Conservation (phyloP, 2,113 vertebrate species). For the Noctilio leporinus region DNA sequence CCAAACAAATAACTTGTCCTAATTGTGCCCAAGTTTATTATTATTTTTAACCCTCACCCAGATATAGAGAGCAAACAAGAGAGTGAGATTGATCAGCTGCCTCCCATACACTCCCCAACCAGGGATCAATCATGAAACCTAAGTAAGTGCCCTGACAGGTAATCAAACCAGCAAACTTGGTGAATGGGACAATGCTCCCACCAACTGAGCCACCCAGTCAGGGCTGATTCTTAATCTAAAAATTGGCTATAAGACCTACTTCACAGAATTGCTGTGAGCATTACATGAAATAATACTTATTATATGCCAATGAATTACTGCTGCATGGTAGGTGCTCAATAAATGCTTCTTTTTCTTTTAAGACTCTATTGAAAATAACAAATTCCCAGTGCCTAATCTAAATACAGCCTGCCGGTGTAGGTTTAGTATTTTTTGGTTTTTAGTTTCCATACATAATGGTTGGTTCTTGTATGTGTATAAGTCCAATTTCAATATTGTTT, state of each 20-base stretch:
- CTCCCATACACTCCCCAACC: too few species aligned
- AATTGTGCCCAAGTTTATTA: neutral
- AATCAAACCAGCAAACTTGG: too few species aligned
- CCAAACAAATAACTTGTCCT: neutral
- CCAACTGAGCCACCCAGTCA: too few species aligned
- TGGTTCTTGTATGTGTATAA: neutral
- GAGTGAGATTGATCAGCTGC: too few species aligned
- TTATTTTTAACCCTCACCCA: too few species aligned
- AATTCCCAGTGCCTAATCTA: neutral
- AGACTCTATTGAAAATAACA: neutral
- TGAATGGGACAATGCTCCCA: too few species aligned
- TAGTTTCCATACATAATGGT: neutral
- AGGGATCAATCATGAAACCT: too few species aligned
- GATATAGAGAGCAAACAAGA: too few species aligned
- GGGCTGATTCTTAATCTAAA: neutral
- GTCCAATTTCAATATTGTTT: neutral
- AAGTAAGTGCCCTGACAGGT: too few species aligned
- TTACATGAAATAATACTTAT: neutral
- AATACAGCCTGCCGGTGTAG: neutral
- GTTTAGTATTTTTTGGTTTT: neutral
- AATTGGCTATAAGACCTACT: neutral
- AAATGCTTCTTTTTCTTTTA: neutral
- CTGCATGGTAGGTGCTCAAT: neutral
- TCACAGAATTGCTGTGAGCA: neutral
- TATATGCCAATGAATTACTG: neutral